Evolutionary conservation across 2,888 invertebrate genomes (phyloP).

Genomic region (Nomada fucata): DNA sequence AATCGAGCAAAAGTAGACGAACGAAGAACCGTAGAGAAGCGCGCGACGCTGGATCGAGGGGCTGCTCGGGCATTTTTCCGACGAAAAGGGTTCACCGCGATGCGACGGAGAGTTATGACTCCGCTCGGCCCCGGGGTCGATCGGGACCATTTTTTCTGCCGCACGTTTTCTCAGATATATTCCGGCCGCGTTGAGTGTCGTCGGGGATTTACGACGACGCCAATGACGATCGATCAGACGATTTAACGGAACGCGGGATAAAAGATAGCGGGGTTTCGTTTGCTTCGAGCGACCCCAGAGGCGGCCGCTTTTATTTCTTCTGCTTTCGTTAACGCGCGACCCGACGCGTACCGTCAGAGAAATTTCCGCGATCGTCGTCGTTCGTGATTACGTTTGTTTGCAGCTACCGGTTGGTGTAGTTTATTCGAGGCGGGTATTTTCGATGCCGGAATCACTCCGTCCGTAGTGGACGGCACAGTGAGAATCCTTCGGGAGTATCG

Average conservation of each 20-base stretch:
- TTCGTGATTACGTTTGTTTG: no score
- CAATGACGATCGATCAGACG: slow-evolving; percentile 31
- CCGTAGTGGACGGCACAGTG: background rate
- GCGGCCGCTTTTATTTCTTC: background rate
- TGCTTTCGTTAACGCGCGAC: background rate
- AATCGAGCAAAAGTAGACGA: slow-evolving; percentile 15
- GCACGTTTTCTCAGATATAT: slow-evolving; percentile 1
- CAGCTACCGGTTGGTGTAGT: no score
- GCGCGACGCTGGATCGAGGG: slow-evolving; percentile 34
- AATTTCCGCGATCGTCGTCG: background rate
- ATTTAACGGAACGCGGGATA: slow-evolving; percentile 10
- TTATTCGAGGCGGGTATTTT: background rate
- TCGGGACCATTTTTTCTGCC: slow-evolving; percentile 29
- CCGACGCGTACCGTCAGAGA: background rate
- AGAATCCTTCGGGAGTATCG: background rate
- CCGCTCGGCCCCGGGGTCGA: slow-evolving; percentile 16
- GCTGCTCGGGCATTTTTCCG: slow-evolving; percentile 26
- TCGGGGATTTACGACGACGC: slow-evolving; percentile 35
- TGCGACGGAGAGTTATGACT: slow-evolving; percentile 58
- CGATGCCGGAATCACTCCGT: background rate
- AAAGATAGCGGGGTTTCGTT: background rate
- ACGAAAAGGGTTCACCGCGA: slow-evolving; percentile 41
- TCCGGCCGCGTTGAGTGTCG: slow-evolving; percentile 14
- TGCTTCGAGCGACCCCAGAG: background rate
- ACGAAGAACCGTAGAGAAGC: slow-evolving; percentile 34